Conservation (phyloP, 1,140 invertebrate species). For the Penaeus vannamei region DNA sequence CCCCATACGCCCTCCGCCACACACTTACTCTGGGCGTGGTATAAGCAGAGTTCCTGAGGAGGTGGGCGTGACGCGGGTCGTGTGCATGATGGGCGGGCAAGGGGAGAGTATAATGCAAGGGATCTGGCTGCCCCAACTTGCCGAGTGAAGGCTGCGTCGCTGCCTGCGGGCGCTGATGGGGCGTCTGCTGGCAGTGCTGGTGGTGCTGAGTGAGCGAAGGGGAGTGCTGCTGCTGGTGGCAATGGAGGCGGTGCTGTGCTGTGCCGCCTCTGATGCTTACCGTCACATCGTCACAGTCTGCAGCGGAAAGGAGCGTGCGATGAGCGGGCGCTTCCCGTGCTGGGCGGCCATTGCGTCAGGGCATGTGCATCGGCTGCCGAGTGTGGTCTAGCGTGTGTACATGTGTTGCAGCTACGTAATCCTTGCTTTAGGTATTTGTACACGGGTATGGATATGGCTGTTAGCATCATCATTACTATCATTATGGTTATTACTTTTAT, state of each 20-base stretch:
- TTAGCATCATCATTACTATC: no score
- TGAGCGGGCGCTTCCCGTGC: no score
- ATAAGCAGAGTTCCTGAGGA: slow-evolving; percentile 34
- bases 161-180: slow-evolving; percentile 14
- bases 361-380: no score
- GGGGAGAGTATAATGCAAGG: slow-evolving; percentile 40
- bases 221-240: slow-evolving; percentile 37
- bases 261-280: slow-evolving; percentile 48
- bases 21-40: slow-evolving; percentile 48
- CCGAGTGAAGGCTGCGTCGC: background rate
- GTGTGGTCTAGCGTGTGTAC: no score
- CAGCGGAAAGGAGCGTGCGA: background rate
- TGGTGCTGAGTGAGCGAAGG: background rate
- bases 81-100: slow-evolving; percentile 33
- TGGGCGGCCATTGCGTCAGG: no score
- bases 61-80: slow-evolving; percentile 46
- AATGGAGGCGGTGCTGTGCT: background rate
- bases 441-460: no score
- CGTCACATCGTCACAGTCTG: slow-evolving; percentile 54
- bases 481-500: no score
- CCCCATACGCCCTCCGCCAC: background rate
- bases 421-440: no score
- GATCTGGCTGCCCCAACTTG: background rate
- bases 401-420: no score
- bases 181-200: slow-evolving; percentile 9